phyloP scores from a whole-genome alignment of 2,797 vertebrate species.

The Falco novaeseelandiae region DNA sequence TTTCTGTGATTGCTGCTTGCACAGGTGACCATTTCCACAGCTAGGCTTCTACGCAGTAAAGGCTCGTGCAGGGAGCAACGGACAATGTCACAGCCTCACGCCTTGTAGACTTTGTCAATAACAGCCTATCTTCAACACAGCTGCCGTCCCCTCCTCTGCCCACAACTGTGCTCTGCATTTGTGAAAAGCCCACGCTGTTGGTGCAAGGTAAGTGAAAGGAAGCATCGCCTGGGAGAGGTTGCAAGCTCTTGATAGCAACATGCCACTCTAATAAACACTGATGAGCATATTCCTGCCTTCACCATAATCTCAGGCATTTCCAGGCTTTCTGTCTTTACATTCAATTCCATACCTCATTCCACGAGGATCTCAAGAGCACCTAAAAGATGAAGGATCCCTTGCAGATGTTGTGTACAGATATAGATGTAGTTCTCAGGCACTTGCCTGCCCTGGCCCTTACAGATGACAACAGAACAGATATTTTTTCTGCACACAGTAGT shows the following conservation, averaged over 20 bases:
- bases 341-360: background rate
- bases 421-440: background rate
- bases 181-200: background rate
- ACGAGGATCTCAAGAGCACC: background rate
- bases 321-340: background rate
- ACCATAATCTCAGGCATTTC: background rate
- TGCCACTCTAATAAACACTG: background rate
- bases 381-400: background rate
- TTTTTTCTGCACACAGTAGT: background rate
- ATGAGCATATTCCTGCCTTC: background rate
- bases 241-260: background rate
- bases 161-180: background rate
- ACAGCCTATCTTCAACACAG: background rate
- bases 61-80: background rate
- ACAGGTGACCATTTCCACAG: background rate
- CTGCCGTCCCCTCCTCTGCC: background rate
- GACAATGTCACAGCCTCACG: background rate
- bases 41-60: background rate
- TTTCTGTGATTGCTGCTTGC: background rate
- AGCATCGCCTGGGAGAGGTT: background rate
- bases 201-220: background rate
- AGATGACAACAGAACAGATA: background rate
- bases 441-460: background rate
- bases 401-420: background rate
- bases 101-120: background rate